Evolutionary conservation across 2,888 invertebrate species (phyloP).

Genomic region (Phasia obesa): DNA sequence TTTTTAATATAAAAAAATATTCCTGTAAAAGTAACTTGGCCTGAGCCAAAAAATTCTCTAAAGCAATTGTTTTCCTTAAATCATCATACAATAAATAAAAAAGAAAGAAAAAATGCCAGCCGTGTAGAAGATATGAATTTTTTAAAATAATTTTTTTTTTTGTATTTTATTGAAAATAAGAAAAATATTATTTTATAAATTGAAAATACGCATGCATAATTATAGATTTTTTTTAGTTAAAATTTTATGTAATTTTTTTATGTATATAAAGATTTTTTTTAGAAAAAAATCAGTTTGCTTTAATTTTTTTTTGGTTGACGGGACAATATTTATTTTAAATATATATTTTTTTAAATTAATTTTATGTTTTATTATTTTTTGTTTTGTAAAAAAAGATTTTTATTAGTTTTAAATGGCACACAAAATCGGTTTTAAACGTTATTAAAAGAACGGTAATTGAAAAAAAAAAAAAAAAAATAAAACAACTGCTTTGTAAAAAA

Average conservation of each 20-base stretch:
- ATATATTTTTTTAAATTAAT: constrained; percentile 70
- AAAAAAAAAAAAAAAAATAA: constrained; percentile 3
- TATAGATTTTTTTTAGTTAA: constrained; percentile 68
- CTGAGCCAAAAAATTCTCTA: constrained; percentile 25
- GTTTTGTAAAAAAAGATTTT: constrained; percentile 55
- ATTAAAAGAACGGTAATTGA: constrained; percentile 37
- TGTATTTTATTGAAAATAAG: constrained; percentile 38
- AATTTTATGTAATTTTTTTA: constrained; percentile 74
- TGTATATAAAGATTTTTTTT: constrained; percentile 59
- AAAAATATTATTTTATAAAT: constrained; percentile 43
- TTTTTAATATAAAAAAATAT: constrained; percentile 7
- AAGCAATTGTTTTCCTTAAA: constrained; percentile 62
- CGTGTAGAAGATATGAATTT: constrained; percentile 42
- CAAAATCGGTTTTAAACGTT: constrained; percentile 49
- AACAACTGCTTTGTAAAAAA: constrained; percentile 31
- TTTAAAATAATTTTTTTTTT: constrained; percentile 39
- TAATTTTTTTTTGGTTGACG: constrained; percentile 82
- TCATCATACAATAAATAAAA: neutral
- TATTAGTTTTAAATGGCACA: constrained; percentile 67
- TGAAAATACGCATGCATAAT: constrained; percentile 79
- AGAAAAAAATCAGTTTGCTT: constrained; percentile 67
- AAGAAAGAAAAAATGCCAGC: constrained; percentile 53
- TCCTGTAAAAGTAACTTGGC: constrained; percentile 35
- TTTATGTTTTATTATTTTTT: constrained; percentile 51
- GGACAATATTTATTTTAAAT: constrained; percentile 77